Percentiles rank a stretch among this genome's conserved stretches.
These are phyloP conservation scores for Coregonus clupeaformis DNA, from an alignment of 2,113 vertebrate genomes.

Conservation along the genomic window DNA sequence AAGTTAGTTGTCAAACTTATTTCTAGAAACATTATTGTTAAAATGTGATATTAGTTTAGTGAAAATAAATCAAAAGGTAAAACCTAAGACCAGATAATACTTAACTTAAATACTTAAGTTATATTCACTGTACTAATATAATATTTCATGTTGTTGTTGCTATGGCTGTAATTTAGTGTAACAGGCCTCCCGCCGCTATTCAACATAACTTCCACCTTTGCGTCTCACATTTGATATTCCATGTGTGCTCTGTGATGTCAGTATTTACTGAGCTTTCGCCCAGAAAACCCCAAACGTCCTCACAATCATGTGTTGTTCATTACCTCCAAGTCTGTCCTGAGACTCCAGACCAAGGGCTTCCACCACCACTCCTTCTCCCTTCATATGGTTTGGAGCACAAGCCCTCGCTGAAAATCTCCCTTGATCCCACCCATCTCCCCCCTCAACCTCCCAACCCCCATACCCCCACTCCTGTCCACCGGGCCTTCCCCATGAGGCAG, in stretches of 20 bases:
- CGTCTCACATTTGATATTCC: conserved; percentile 35
- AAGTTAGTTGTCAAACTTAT: too few species aligned
- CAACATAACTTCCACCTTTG: conserved; percentile 24
- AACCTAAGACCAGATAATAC: too few species aligned
- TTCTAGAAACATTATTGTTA: too few species aligned
- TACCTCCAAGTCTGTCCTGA: conserved; percentile 33
- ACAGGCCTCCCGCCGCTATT: background rate
- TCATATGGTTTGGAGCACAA: conserved; percentile 67
- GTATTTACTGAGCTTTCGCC: conserved; percentile 48
- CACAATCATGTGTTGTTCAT: conserved; percentile 64
- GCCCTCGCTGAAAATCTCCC: conserved; percentile 40
- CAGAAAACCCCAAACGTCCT: conserved; percentile 11
- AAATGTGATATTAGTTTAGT: too few species aligned
- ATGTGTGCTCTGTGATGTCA: conserved; percentile 56
- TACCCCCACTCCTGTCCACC: conserved; percentile 3
- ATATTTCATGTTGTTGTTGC: conserved; percentile 1
- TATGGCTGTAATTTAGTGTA: background rate
- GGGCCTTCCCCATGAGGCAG: conserved; percentile 35
- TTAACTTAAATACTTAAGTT: background rate
- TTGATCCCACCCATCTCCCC: conserved; percentile 3
- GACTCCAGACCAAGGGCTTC: conserved; percentile 56
- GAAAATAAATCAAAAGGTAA: too few species aligned
- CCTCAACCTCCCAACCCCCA: conserved; percentile 8
- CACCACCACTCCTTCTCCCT: conserved; percentile 34
- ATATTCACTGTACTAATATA: background rate